phyloP scores from a whole-genome alignment of 1,140 invertebrate species.

The Procambarus virginalis region DNA sequence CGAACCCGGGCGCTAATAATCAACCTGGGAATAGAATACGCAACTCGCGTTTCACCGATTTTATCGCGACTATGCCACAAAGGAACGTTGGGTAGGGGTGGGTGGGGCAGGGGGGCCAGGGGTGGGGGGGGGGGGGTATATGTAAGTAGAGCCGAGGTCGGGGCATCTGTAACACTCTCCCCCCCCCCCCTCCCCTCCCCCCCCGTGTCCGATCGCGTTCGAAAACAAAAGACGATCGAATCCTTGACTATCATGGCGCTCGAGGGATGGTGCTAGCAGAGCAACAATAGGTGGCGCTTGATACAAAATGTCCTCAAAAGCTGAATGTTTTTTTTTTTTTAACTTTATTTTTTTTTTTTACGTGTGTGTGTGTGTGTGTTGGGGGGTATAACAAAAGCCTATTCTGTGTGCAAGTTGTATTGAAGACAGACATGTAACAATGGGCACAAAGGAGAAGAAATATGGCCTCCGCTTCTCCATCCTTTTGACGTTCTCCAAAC shows the following conservation, averaged over 20 bases:
- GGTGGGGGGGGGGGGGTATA: no score
- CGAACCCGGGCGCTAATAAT: neutral
- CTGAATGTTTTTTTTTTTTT: neutral
- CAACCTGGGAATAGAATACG: neutral
- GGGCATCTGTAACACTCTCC: no score
- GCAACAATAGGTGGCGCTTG: constrained; percentile 42
- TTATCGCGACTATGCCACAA: no score
- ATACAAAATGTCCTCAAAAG: constrained; percentile 26
- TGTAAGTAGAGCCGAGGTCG: no score
- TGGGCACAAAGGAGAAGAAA: constrained; percentile 49
- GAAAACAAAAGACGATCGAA: constrained; percentile 2
- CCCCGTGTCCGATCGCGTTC: neutral
- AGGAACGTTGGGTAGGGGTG: no score
- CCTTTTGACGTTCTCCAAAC: constrained; percentile 10
- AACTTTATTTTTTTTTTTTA: neutral
- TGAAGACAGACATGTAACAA: constrained; percentile 56
- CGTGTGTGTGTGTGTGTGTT: neutral
- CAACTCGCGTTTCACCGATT: no score
- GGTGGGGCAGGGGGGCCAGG: no score
- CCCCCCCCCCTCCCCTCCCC: no score
- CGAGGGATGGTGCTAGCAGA: neutral
- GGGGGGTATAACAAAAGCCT: constrained; percentile 44
- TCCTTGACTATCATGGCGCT: neutral
- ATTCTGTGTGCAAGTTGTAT: constrained; percentile 57
- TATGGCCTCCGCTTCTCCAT: constrained; percentile 49